A percentile compares a stretch with the other conserved stretches of the same genome.
Evolutionary conservation across 2,888 invertebrate genomes (phyloP).

Genomic region (Bombylius discolor): DNA sequence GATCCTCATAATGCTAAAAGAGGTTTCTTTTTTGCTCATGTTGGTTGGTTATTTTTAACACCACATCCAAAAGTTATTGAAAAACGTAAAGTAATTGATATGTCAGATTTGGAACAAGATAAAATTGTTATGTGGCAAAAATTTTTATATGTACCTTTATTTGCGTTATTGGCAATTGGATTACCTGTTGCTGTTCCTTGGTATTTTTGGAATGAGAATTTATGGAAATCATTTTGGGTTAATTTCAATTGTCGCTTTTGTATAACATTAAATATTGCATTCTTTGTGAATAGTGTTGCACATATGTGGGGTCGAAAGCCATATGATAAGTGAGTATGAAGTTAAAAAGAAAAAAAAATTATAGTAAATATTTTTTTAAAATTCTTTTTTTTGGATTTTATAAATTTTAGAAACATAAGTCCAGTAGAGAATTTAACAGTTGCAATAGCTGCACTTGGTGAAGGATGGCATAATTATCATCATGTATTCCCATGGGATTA

Average conservation of each 20-base stretch:
- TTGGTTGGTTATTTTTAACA: conserved; percentile 79
- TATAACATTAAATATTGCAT: conserved; percentile 78
- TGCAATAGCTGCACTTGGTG: conserved; percentile 62
- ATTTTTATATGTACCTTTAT: conserved; percentile 58
- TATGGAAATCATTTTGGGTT: conserved; percentile 69
- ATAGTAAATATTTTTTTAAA: neutral
- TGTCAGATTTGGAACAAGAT: conserved; percentile 58
- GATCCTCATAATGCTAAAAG: conserved; percentile 61
- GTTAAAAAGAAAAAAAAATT: neutral
- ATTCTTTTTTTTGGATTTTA: conserved; percentile 2
- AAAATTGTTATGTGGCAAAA: conserved; percentile 65
- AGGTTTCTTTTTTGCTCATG: conserved; percentile 84
- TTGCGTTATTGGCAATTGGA: conserved; percentile 50
- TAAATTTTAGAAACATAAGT: conserved; percentile 47
- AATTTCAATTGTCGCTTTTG: conserved; percentile 75
- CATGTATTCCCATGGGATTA: conserved; percentile 62
- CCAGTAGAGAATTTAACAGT: conserved; percentile 60
- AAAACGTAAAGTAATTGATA: conserved; percentile 52
- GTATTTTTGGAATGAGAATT: conserved; percentile 70
- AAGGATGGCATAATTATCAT: conserved; percentile 77
- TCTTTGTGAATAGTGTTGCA: conserved; percentile 88
- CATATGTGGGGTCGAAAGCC: conserved; percentile 89
- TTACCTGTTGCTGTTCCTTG: conserved; percentile 67
- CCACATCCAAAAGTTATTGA: conserved; percentile 68
- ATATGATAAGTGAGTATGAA: conserved; percentile 58